phyloP scores from a whole-genome alignment of 1,140 invertebrate genomes.

The Pissodes strobi region DNA sequence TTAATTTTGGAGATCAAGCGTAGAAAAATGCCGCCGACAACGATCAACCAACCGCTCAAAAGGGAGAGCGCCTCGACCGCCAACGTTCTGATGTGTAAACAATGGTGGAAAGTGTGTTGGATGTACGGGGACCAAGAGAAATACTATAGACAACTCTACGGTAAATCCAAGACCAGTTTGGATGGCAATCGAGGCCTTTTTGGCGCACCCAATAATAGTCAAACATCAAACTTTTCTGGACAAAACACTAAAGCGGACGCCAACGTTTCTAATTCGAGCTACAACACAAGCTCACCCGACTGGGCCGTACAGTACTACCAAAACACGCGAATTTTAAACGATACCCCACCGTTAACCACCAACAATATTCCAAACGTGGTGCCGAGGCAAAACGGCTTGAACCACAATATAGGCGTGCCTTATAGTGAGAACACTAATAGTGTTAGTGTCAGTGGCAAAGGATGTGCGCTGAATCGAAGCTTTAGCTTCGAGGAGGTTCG shows the following conservation, averaged over 20 bases:
- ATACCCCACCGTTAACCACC: neutral
- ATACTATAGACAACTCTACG: slow-evolving; percentile 79
- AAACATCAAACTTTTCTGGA: neutral
- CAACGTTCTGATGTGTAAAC: slow-evolving; percentile 79
- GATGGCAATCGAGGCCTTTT: slow-evolving; percentile 2
- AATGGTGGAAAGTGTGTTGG: slow-evolving; percentile 88
- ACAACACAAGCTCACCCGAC: slow-evolving; percentile 1
- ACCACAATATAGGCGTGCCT: slow-evolving; percentile 1
- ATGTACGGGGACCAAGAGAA: slow-evolving; percentile 84
- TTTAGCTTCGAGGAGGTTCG: slow-evolving; percentile 39
- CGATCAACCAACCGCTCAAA: slow-evolving; percentile 42
- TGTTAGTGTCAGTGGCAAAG: slow-evolving; percentile 8
- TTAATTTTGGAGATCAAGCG: neutral
- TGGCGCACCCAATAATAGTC: neutral
- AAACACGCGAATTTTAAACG: slow-evolving; percentile 11
- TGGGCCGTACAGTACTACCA: slow-evolving; percentile 24
- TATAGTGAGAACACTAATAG: no score
- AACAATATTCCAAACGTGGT: neutral
- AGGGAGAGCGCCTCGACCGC: slow-evolving; percentile 54
- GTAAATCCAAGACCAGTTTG: slow-evolving; percentile 58
- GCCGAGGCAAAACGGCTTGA: no score
- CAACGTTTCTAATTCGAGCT: neutral
- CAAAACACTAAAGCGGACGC: slow-evolving; percentile 3
- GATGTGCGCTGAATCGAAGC: slow-evolving; percentile 25
- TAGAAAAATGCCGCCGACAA: slow-evolving; percentile 26